Percentiles rank a stretch among this genome's conserved stretches.
Evolutionary conservation across 2,888 invertebrate species (phyloP).

Genomic region (Amblyjoppa proteus): DNA sequence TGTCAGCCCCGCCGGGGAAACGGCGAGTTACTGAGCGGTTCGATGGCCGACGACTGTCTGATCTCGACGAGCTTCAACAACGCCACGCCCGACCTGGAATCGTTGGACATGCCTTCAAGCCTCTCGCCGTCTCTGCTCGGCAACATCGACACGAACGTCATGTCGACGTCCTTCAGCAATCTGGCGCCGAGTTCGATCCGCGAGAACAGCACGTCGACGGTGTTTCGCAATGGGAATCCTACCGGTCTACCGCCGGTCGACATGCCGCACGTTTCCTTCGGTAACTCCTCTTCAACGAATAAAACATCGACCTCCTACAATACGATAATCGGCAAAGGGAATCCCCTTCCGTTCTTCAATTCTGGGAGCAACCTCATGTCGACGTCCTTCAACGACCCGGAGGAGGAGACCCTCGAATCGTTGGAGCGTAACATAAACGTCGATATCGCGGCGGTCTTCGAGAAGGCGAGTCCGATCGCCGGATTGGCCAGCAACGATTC

Average conservation of each 20-base stretch:
- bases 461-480: conserved; percentile 64
- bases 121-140: conserved; percentile 70
- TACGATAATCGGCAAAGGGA: conserved; percentile 30
- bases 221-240: conserved; percentile 56
- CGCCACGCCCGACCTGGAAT: conserved; percentile 72
- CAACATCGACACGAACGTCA: conserved; percentile 76
- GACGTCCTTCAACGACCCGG: conserved; percentile 75
- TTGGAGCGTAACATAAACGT: conserved; percentile 69
- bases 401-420: conserved; percentile 65
- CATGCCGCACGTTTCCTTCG: conserved; percentile 56
- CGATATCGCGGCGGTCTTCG: conserved; percentile 63
- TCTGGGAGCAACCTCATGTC: conserved; percentile 78
- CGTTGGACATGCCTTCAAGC: conserved; percentile 71
- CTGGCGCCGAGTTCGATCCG: conserved; percentile 51
- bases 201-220: conserved; percentile 47
- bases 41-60: conserved; percentile 69
- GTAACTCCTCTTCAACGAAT: conserved; percentile 37
- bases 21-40: conserved; percentile 24
- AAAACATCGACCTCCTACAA: conserved; percentile 44
- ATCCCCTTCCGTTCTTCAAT: conserved; percentile 71
- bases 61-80: conserved; percentile 76
- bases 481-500: conserved; percentile 68
- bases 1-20: conserved; percentile 37
- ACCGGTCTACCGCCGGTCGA: conserved; percentile 40
- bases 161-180: conserved; percentile 80